Conservation (phyloP, 2,888 invertebrate genomes). For the Tipula unca region DNA sequence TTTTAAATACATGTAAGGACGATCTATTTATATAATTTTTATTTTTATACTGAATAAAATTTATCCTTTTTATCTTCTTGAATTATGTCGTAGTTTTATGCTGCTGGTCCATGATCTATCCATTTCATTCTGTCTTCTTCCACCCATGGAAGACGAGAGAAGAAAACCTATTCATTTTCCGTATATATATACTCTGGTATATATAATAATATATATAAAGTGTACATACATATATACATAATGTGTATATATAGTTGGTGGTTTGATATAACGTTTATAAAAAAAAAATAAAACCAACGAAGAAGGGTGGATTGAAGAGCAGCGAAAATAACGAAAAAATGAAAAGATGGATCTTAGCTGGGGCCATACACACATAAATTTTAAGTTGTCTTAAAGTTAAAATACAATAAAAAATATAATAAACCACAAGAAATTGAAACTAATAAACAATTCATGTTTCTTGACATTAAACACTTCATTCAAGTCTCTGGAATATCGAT, state of each 20-base stretch:
- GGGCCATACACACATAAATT: slow-evolving; percentile 8
- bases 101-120: slow-evolving; percentile 8
- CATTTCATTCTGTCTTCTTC: background rate
- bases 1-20: slow-evolving; percentile 14
- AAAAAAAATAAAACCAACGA: background rate
- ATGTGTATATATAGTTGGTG: background rate
- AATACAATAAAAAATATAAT: slow-evolving; percentile 8
- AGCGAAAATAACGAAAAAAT: background rate
- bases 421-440: background rate
- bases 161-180: background rate
- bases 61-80: background rate
- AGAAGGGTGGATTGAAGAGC: background rate
- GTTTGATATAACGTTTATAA: background rate
- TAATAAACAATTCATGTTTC: slow-evolving; percentile 14
- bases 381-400: slow-evolving; percentile 14
- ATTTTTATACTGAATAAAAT: background rate
- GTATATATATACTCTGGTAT: background rate
- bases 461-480: slow-evolving; percentile 14
- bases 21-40: background rate
- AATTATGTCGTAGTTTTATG: slow-evolving; percentile 8
- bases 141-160: background rate
- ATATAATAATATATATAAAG: background rate
- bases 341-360: background rate
- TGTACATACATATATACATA: too few species aligned
- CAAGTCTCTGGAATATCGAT: background rate